Evolutionary conservation across 2,888 invertebrate species (phyloP).

Genomic region (Drosophila pegasa): DNA sequence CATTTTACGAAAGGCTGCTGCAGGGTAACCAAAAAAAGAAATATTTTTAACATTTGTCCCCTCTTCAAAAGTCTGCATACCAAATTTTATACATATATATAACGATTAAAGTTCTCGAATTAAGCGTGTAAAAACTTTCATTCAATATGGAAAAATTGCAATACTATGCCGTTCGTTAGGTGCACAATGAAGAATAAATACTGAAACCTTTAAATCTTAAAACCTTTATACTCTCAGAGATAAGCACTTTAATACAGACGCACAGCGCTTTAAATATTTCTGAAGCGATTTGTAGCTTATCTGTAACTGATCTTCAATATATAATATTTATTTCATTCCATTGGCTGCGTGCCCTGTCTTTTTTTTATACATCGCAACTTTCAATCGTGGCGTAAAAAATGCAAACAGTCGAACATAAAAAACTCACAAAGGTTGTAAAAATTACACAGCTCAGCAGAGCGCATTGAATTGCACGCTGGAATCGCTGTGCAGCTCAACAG

Average conservation of each 20-base stretch:
- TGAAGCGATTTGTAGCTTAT: background rate
- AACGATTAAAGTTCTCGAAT: too few species aligned
- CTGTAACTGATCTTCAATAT: background rate
- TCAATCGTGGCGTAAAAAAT: background rate
- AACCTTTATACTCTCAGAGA: background rate
- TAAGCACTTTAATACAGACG: background rate
- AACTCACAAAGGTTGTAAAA: constrained; percentile 24
- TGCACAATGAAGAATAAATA: background rate
- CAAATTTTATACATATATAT: too few species aligned
- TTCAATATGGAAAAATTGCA: too few species aligned
- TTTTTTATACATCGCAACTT: background rate
- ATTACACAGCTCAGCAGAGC: constrained; percentile 44
- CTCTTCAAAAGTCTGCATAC: too few species aligned
- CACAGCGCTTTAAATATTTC: background rate
- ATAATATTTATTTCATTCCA: constrained; percentile 2
- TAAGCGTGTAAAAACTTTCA: too few species aligned
- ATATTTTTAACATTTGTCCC: too few species aligned
- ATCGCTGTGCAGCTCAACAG: constrained; percentile 21
- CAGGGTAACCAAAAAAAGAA: too few species aligned
- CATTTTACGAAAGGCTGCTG: too few species aligned
- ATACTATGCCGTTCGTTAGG: too few species aligned
- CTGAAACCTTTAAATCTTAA: too few species aligned
- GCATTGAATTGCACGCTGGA: constrained; percentile 38
- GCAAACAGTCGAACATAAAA: constrained; percentile 1
- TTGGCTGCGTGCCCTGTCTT: background rate